A percentile compares a stretch with the other conserved stretches of the same genome.
These are phyloP conservation scores for Smittia sp. DNA, from an alignment of 2,888 invertebrate genomes.

Conservation along the genomic window DNA sequence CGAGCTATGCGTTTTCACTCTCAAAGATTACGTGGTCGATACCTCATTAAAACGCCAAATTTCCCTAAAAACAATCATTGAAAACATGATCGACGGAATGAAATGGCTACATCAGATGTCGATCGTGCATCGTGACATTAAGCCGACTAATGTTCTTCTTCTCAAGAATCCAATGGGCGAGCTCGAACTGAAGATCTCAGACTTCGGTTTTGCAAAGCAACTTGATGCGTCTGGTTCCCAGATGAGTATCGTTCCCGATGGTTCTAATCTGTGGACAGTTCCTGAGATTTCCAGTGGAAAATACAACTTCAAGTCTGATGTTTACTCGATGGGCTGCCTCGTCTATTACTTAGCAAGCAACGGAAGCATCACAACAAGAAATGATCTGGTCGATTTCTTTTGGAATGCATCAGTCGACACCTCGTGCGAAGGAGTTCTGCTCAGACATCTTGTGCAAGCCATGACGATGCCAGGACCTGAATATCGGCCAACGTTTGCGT, in stretches of 20 bases:
- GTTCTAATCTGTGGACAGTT: neutral
- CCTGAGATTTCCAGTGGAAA: neutral
- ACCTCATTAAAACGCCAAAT: neutral
- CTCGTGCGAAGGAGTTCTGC: neutral
- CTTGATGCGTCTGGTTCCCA: neutral
- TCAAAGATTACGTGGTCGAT: neutral
- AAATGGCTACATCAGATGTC: neutral
- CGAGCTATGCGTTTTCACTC: neutral
- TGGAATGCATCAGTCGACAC: neutral
- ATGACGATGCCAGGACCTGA: neutral
- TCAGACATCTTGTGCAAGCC: neutral
- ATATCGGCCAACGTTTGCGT: neutral
- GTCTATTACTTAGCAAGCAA: neutral
- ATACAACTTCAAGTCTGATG: neutral
- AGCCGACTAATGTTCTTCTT: neutral
- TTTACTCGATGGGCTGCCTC: neutral
- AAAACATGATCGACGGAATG: neutral
- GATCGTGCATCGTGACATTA: neutral
- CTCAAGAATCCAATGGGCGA: neutral
- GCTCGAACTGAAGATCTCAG: neutral
- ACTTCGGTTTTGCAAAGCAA: neutral
- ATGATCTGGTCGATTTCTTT: neutral
- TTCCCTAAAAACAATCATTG: neutral
- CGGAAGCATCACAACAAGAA: constrained; percentile 65
- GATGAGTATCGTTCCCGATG: neutral